Base-by-base conservation (phyloP, 2,797 vertebrate species). In the Rhinichthys osculus region DNA sequence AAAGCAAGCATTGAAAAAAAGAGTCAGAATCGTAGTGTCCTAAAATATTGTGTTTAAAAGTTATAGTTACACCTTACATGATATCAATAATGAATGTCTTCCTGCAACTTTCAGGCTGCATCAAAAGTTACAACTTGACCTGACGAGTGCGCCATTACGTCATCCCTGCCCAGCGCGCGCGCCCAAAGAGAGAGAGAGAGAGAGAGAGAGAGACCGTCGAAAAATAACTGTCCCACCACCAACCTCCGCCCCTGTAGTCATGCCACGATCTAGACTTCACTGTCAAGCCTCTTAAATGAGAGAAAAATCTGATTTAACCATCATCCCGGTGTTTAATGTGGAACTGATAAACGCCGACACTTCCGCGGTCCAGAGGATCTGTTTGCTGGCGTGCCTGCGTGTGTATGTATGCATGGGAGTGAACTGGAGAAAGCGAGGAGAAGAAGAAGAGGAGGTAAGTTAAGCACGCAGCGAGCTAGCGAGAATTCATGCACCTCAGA, bases 401-500 rank as follows among this genome's bases (percentile, higher is more conserved):
- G 73, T 77, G 66, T 72, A 6, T 82, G 80, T 54, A 94, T 94
- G 93, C 91, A 93, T 93, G 94, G 94, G 94, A 95, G 95, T 92
- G 91, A 82, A 90, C 90, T 89, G 91, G 94, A 73, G 66, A 87
- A 78, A 44, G 72, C 83, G 72, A 89, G 88, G 77, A 88, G 87
- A 82, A 67, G 92, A 92, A 78, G 80, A 82, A 33, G 92, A 90
- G 86, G 86, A 90, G 90, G 89, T 92, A 93, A 90, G 90, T 88
- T 92, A 93, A 90, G 91, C 91, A 89, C 92, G 91, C 93, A 92
- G 94, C 93, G 94, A 94, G 86, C 94, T 92, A 77, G 81, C 57
- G 27, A 76, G 33, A 87, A 81, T 85, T 72, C 23, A 80, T 33
- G 71, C 87, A 90, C 73, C 87, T 47, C 50, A 54, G 44, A 23